Base-by-base conservation (phyloP, 64 coral and sea anemone species). In the Stylophora pistillata region DNA sequence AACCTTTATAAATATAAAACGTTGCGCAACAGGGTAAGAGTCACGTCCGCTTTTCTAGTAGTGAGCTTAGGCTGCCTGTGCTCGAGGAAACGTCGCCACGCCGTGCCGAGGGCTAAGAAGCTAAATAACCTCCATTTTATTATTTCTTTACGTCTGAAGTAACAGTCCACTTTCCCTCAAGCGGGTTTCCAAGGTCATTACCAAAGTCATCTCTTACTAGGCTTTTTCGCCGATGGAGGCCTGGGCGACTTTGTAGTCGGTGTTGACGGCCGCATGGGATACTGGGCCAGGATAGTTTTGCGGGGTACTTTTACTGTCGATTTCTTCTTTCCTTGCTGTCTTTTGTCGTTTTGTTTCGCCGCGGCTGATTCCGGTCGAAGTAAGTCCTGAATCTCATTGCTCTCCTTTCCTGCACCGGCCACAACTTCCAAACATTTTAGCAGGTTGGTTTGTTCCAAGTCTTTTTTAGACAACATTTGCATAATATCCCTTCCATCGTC, bases 401-500 rank as follows among this genome's bases (percentile, higher is more conserved):
- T 95, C 53, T 99, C 93, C 56, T 89, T 82, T 25, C 89, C 93
- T n/a, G 97, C 80, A 10, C 91, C 89, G 15, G 90, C 85, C 9
- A 99, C 88, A 14, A 99, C 75, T 31, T 69, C 86, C 2, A 99
- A 89, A 77, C 93, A 95, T 33, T 92, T 99, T 6, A 79, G 30
- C 13, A 99, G 73, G 34, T 95, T 99, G 17, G 97, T 99, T 74
- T 86, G 77, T 56, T 99, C 83, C 62, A 99, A 86, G 73, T 99
- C 97, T 84, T 99, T 99, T 59, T 99, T 99, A 41, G 93, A 95
- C 3, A 99, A 83, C 14, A 95, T 80, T 27, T 99, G 90, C 90
- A 92, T 93, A 5, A 95, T 77, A 76, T 99, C 97, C 15, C 87
- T 82, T 10, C 97, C 97, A 47, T 99, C 88, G 20, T 87, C 86